phyloP scores from a whole-genome alignment of 2,888 invertebrate genomes.

The Galeopsomyia nigrocyanea region DNA sequence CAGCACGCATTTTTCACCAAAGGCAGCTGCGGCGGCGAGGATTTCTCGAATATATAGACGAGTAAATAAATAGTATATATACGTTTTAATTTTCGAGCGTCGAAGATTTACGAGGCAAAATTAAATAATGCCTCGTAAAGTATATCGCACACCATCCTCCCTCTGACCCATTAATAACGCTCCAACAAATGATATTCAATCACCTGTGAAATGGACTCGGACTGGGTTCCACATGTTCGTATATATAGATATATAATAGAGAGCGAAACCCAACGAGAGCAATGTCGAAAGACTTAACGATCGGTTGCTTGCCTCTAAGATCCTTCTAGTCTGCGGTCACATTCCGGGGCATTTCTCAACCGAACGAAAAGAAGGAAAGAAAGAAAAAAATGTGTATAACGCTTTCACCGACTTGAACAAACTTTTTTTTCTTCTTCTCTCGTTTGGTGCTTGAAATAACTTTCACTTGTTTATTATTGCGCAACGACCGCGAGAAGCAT shows the following conservation, averaged over 20 bases:
- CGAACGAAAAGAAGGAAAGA: neutral
- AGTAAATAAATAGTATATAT: too few relatives aligned
- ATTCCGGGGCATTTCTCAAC: neutral
- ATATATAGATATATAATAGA: slow-evolving; percentile 2
- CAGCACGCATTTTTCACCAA: too few relatives aligned
- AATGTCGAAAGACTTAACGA: slow-evolving; percentile 1
- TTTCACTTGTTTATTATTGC: too few relatives aligned
- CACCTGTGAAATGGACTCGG: neutral
- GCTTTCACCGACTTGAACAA: neutral
- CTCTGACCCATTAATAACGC: slow-evolving; percentile 2
- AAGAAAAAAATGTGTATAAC: neutral
- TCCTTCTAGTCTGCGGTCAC: neutral
- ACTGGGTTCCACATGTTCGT: too few relatives aligned
- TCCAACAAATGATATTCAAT: slow-evolving; percentile 9
- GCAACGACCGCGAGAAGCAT: too few relatives aligned
- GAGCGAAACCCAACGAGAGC: neutral
- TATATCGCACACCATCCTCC: neutral
- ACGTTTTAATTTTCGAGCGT: neutral
- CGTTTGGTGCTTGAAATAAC: too few relatives aligned
- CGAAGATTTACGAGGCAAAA: slow-evolving; percentile 7
- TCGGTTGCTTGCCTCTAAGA: neutral
- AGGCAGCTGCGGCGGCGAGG: too few relatives aligned
- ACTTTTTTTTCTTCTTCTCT: too few relatives aligned
- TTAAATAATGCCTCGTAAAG: neutral
- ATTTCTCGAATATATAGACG: too few relatives aligned